Base-by-base conservation (phyloP, 2,797 vertebrate genomes). In the Myiotriccus ornatus region DNA sequence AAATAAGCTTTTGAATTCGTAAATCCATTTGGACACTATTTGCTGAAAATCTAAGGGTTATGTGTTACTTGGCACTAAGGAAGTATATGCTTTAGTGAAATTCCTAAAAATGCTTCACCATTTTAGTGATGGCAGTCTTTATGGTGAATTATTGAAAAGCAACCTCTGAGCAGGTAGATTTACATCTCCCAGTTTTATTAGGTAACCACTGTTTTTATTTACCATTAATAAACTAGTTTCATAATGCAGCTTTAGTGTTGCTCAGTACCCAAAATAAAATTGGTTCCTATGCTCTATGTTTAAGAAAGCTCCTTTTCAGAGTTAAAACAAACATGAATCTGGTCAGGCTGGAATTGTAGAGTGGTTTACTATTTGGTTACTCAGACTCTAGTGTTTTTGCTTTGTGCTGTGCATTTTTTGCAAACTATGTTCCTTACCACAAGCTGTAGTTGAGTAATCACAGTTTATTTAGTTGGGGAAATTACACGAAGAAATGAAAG, bases 1-100 rank as follows among this genome's bases (percentile, higher is more conserved):
- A 97, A 94, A 92, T 90, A 50, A 12, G 15, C 14, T 34, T 88
- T 89, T 49, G 39, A 52, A 63, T 80, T 85, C 68, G 47, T 94
- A 89, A 84, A 93, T 93, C 57, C 49, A 83, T 93, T 96, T 95
- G 74, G 64, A 50, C 17, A 50, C 4, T 84, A 82, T 77, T 93
- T 84, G 39, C 59, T 94, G 87, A 81, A 95, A 95, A 95, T 62
- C 25, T 59, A 28, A 63, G 83, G 32, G 19, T 24, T 74, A 2
- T 43, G 14, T n/a, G 18, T 88, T 81, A 47, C 25, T 93, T 87
- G 84, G 57, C 34, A 84, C n/a, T 67, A 77, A 68, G 60, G 47
- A 91, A 88, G 27, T 63, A 15, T 18, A 44, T 4, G 4, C 56
- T 84, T 79, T 37, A 82, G 37, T 80, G 87, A 90, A 85, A 88